Evolutionary conservation across 92 coral and sea anemone species (phyloP).

Genomic region (Micromussa lordhowensis): DNA sequence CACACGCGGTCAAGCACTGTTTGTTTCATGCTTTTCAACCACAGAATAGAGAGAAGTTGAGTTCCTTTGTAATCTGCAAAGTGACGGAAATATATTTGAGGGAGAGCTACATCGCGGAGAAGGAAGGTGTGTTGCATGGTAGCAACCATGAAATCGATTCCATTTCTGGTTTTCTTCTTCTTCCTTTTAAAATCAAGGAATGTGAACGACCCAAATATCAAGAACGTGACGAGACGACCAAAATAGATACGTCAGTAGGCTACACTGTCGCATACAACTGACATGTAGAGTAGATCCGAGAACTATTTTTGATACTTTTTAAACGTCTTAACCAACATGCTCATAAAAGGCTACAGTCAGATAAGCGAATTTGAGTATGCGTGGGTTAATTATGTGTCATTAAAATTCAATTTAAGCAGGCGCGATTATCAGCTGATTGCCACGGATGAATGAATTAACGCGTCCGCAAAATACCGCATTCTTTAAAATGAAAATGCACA

Average conservation of each 20-base stretch:
- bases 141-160: background rate
- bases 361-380: background rate
- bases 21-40: background rate
- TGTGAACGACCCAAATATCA: background rate
- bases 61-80: background rate
- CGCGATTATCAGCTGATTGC: background rate
- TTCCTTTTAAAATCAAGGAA: background rate
- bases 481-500: background rate
- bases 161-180: too few species aligned
- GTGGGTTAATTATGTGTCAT: background rate
- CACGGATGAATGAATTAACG: background rate
- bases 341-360: background rate
- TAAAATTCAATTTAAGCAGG: background rate
- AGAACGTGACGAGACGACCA: background rate
- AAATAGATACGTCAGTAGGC: background rate
- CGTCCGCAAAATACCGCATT: conserved; percentile 20
- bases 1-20: background rate
- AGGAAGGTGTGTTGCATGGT: too few species aligned
- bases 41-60: too few species aligned
- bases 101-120: too few species aligned
- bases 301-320: too few species aligned
- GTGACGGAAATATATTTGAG: too few species aligned
- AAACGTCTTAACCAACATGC: background rate
- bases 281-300: too few species aligned
- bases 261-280: too few species aligned